Conservation (phyloP, 2,113 vertebrate genomes). For the Sinocyclocheilus rhinocerous region DNA sequence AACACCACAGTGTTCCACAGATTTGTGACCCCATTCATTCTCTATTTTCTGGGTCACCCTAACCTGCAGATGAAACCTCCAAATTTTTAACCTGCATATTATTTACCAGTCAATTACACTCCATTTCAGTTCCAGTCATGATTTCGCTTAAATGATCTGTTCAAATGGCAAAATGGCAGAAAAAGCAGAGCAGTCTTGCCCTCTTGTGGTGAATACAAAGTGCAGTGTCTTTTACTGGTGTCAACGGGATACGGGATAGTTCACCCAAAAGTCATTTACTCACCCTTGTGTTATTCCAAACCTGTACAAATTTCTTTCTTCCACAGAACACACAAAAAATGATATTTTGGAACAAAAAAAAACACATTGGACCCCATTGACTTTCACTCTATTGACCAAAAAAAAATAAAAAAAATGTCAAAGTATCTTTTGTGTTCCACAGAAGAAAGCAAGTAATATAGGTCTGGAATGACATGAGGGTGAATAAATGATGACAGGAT, state of each 20-base stretch:
- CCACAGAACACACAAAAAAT: background rate
- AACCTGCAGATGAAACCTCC: background rate
- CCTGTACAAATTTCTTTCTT: background rate
- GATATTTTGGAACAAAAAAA: background rate
- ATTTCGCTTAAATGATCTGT: constrained; percentile 9
- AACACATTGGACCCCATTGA: no score
- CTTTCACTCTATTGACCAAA: no score
- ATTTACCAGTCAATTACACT: background rate
- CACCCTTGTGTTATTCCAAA: background rate
- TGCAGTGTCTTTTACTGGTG: background rate
- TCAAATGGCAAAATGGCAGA: background rate
- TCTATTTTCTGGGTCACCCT: constrained; percentile 11
- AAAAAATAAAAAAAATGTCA: no score
- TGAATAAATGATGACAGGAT: no score
- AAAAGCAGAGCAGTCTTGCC: constrained; percentile 3
- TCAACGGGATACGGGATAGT: background rate
- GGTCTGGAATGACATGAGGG: no score
- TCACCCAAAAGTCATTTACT: background rate
- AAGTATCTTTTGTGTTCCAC: no score
- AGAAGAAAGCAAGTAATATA: no score
- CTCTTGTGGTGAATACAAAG: constrained; percentile 18
- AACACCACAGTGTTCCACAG: background rate
- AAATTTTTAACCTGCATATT: constrained; percentile 14
- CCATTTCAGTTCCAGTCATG: background rate
- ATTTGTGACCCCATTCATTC: background rate